Evolutionary conservation across 2,888 invertebrate species (phyloP), one percentile per base, ranked within the genome.

Genomic region (Microctonus hyperodae): DNA sequence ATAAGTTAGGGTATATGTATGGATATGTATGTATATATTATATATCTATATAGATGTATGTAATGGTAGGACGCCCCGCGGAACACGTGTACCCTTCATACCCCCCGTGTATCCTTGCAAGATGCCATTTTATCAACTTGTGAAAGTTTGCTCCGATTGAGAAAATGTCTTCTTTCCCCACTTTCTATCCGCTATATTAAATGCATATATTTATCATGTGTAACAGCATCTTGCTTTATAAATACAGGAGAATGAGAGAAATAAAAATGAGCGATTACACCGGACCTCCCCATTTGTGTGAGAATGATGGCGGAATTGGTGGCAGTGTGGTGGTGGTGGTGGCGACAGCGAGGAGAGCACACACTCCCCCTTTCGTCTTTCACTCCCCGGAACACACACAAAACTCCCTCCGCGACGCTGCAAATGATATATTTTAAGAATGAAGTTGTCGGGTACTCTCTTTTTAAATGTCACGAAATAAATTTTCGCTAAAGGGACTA

Each of bases 101-200:
- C 68, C 69, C 66, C 63, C 40, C 69, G 53, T 48, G 55, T n/a
- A 61, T 61, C 57, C 64, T 65, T 71, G 70, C 73, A 70, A 74
- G 77, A 75, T 76, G 77, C 77, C 76, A 74, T 76, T 76, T 78
- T 76, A 74, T 58, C 44, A 61, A 58, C 33, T 48, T 28, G 51
- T 28, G 33, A 61, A 61, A 33, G 51, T 31, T 37, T 22, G 37
- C 5, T 16, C 6, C 53, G 33, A 7, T 33, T 13, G 28, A 28
- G 51, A 51, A 51, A 51, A 25, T 23, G 51, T 23, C 23, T 25
- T 23, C 51, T 7, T 23, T 20, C n/a, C 22, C n/a, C 25, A n/a
- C 33, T 53, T 13, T 28, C 28, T 9, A 16, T 44, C 1, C 7
- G 7, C 16, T 7, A 5, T 7, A 16, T 44, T 4, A 16, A 16